These are phyloP conservation scores for Fragum whitleyi DNA, from an alignment of 2,888 invertebrate genomes.

Conservation along the genomic window DNA sequence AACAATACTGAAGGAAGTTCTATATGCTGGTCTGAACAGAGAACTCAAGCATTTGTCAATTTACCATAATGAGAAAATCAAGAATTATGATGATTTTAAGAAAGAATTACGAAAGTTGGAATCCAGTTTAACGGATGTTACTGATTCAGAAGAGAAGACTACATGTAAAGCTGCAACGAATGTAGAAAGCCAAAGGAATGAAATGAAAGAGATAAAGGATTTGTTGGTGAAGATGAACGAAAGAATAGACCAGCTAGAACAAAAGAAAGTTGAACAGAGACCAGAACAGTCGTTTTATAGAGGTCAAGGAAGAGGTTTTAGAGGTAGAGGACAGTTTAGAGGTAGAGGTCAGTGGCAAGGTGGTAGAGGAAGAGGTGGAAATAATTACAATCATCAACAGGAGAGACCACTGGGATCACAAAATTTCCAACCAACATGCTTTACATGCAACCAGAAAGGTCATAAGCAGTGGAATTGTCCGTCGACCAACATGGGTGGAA, in stretches of 20 bases:
- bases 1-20: slow-evolving; percentile 18
- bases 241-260: slow-evolving; percentile 15
- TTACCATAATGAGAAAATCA: slow-evolving; percentile 13
- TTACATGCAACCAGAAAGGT: slow-evolving; percentile 17
- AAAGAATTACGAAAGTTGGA: slow-evolving; percentile 19
- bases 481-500: background rate
- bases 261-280: background rate
- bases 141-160: background rate
- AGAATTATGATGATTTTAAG: slow-evolving; percentile 23
- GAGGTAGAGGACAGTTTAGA: background rate
- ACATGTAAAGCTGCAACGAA: slow-evolving; percentile 15
- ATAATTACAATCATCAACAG: background rate
- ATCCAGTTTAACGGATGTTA: background rate
- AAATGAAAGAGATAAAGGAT: slow-evolving; percentile 9
- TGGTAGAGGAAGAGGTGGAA: slow-evolving; percentile 14
- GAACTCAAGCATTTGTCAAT: slow-evolving; percentile 11
- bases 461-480: slow-evolving; percentile 28
- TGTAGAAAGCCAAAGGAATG: background rate
- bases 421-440: slow-evolving; percentile 18
- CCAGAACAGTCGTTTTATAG: background rate
- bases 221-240: slow-evolving; percentile 10
- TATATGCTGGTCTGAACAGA: slow-evolving; percentile 17
- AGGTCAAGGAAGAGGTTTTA: background rate
- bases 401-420: background rate
- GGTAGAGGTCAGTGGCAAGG: background rate